A percentile compares a stretch with the other conserved stretches of the same genome.
phyloP scores from a whole-genome alignment of 37 sponge, comb jelly and placozoan genomes.

The Halichondria panicea region DNA sequence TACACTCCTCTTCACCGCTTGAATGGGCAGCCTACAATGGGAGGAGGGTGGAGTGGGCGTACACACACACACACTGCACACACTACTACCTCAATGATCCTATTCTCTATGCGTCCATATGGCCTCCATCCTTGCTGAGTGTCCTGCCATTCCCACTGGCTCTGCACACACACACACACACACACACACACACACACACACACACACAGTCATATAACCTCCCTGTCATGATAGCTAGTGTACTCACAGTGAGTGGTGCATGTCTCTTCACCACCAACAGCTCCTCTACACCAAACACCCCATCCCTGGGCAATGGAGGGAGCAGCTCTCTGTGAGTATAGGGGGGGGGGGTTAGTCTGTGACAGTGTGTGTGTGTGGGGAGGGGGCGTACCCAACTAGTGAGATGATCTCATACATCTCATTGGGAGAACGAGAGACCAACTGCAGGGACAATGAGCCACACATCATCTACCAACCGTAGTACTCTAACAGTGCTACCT shows the following conservation, averaged over 20 bases:
- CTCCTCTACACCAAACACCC: no score
- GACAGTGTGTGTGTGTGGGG: background rate
- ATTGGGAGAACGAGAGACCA: conserved; percentile 67
- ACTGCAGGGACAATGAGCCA: conserved; percentile 17
- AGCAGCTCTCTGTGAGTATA: conserved; percentile 63
- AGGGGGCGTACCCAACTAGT: conserved; percentile 40
- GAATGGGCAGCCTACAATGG: conserved; percentile 47
- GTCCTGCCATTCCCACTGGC: conserved; percentile 83
- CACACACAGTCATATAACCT: conserved; percentile 2
- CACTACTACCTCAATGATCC: conserved; percentile 75
- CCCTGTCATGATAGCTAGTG: background rate
- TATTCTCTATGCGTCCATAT: conserved; percentile 63
- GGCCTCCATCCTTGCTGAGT: conserved; percentile 53
- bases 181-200: conserved; percentile 18
- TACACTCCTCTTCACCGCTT: conserved; percentile 76
- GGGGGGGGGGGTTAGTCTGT: background rate
- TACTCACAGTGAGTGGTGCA: background rate
- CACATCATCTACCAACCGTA: background rate
- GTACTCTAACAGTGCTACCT: background rate
- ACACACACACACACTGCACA: no score
- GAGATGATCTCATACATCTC: conserved; percentile 80
- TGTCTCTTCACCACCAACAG: no score
- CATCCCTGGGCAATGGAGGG: conserved; percentile 74
- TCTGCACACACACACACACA: conserved; percentile 26
- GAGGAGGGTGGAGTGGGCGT: background rate